phyloP scores from a whole-genome alignment of 53 echinoderm and acorn worm species.

The Crossaster papposus region DNA sequence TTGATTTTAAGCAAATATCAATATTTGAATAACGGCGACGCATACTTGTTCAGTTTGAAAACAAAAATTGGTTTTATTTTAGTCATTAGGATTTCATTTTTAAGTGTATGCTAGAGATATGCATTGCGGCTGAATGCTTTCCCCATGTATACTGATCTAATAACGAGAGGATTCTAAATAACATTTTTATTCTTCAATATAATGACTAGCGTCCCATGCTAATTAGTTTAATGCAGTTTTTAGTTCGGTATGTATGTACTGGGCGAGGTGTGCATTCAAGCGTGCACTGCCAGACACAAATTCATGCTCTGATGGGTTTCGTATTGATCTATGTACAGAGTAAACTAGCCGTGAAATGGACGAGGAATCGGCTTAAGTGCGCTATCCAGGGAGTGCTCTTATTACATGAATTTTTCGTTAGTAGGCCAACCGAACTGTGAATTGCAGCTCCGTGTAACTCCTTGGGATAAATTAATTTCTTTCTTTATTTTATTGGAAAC shows the following conservation, averaged over 20 bases:
- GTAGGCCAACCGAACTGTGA: neutral
- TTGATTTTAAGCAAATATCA: neutral
- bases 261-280: neutral
- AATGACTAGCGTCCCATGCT: neutral
- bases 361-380: constrained; percentile 4
- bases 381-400: neutral
- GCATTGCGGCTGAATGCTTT: neutral
- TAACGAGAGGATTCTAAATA: neutral
- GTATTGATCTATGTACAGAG: neutral
- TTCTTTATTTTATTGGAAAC: neutral
- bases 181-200: neutral
- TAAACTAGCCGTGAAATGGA: constrained; percentile 11
- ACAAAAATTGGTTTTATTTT: neutral
- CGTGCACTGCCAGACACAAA: neutral
- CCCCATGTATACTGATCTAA: neutral
- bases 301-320: neutral
- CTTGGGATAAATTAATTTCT: neutral
- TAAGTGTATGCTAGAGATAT: neutral
- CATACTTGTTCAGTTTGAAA: neutral
- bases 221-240: constrained; percentile 6
- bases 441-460: neutral
- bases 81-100: neutral
- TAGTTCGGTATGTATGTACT: neutral
- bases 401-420: neutral
- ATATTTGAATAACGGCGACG: too few species aligned